Evolutionary conservation across 2,113 vertebrate genomes (phyloP), one percentile per base, ranked within the genome.

Genomic region (Callorhinus ursinus): DNA sequence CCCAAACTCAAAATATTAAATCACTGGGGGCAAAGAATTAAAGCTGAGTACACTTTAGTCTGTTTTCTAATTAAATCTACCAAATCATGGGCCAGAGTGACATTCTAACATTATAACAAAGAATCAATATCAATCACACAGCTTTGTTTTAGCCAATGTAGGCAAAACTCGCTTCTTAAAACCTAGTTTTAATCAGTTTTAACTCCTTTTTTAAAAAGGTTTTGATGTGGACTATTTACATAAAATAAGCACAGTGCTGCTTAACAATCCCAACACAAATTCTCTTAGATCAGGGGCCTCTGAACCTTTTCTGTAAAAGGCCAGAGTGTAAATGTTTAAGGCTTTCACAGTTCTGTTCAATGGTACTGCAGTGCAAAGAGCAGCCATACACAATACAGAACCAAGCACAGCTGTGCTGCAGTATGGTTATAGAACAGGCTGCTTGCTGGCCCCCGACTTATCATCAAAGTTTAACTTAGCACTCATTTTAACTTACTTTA

Each of bases 1-100:
- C 63, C 84, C 42, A 74, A 92, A 96, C 77, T 67, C 36, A 72
- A 92, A 90, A 76, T 14, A 87, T 22, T 76, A 31, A 67, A 85
- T 87, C 67, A 77, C 49, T 22, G 33, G 28, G 12, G 55, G 59
- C 33, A 74, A 94, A 96, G 36, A 88, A 61, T 63, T 46, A 76
- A 85, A 90, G 90, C 69, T 33, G 28, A 89, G 36, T 13, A 69
- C 33, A 2, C 12, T 24, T 81, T 59, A 79, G 1, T 81, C 12
- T 88, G 7, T 84, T 69, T 93, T 42, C 15, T 84, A 80, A 81
- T 51, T 55, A 72, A 18, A 86, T 7, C 51, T 91, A 51, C 61
- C n/a, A 28, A 80, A 53, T 69, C 55, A 72, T 6, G 11, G 24
- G 15, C 31, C 51, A 69, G 36, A 10, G 4, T 21, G 42, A 55